Evolutionary conservation across 2,113 vertebrate genomes (phyloP).

Genomic region (Oryctolagus cuniculus): DNA sequence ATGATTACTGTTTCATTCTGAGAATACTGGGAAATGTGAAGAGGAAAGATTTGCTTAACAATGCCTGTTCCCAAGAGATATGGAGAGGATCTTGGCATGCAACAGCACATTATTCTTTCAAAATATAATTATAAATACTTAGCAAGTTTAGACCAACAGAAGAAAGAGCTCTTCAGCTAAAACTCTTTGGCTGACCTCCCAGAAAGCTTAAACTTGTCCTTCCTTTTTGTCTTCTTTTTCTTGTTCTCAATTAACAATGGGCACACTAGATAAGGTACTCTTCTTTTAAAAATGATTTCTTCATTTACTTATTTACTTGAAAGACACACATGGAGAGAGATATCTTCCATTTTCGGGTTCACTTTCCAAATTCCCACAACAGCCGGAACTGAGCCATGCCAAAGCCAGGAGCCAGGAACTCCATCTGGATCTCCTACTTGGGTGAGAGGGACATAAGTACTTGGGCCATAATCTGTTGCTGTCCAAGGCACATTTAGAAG

Average conservation of each 20-base stretch:
- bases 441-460: no score
- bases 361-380: no score
- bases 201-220: slow-evolving; percentile 13
- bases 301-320: no score
- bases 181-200: background rate
- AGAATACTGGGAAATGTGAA: background rate
- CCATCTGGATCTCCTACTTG: no score
- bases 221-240: background rate
- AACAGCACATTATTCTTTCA: slow-evolving; percentile 2
- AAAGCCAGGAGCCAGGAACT: no score
- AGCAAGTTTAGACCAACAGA: background rate
- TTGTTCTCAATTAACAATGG: background rate
- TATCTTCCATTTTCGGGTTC: no score
- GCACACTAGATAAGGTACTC: background rate
- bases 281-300: no score
- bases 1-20: slow-evolving; percentile 24
- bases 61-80: background rate
- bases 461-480: no score
- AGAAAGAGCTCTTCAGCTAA: background rate
- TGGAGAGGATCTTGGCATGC: background rate
- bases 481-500: no score
- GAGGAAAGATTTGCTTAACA: background rate
- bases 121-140: slow-evolving; percentile 32
- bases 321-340: no score
- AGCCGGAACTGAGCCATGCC: no score